phyloP scores from a whole-genome alignment of 2,888 invertebrate genomes.

The Dorcus hopei region DNA sequence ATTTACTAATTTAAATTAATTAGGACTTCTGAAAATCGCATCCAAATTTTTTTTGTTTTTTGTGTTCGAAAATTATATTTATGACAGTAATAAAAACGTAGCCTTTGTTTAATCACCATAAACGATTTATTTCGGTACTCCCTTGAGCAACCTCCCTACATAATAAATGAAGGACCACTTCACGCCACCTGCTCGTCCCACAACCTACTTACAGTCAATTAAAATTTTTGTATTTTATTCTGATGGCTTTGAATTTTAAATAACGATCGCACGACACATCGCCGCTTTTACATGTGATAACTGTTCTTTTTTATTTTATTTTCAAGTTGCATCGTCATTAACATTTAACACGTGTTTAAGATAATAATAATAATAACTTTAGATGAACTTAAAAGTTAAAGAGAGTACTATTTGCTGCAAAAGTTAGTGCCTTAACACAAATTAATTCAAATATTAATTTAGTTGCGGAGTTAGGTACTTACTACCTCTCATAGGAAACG shows the following conservation, averaged over 20 bases:
- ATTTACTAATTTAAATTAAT: neutral
- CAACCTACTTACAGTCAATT: slow-evolving; percentile 3
- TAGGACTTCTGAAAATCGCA: neutral
- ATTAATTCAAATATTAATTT: too few species aligned
- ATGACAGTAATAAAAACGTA: neutral
- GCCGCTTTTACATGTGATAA: neutral
- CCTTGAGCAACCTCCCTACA: neutral
- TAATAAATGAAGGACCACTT: slow-evolving; percentile 1
- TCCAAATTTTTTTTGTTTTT: neutral
- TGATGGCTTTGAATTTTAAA: slow-evolving; percentile 2
- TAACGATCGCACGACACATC: neutral
- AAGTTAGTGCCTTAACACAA: too few species aligned
- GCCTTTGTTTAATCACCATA: slow-evolving; percentile 2
- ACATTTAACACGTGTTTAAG: too few species aligned
- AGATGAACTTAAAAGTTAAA: too few species aligned
- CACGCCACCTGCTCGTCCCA: slow-evolving; percentile 1
- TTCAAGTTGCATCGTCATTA: too few species aligned
- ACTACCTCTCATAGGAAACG: too few species aligned
- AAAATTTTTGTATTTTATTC: slow-evolving; percentile 3
- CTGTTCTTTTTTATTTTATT: too few species aligned
- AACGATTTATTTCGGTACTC: slow-evolving; percentile 1
- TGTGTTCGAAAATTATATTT: neutral
- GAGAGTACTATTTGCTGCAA: too few species aligned
- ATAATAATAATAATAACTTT: too few species aligned
- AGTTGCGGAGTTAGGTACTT: too few species aligned